phyloP scores from a whole-genome alignment of 2,888 invertebrate genomes.

The Carterocephalus palaemon region DNA sequence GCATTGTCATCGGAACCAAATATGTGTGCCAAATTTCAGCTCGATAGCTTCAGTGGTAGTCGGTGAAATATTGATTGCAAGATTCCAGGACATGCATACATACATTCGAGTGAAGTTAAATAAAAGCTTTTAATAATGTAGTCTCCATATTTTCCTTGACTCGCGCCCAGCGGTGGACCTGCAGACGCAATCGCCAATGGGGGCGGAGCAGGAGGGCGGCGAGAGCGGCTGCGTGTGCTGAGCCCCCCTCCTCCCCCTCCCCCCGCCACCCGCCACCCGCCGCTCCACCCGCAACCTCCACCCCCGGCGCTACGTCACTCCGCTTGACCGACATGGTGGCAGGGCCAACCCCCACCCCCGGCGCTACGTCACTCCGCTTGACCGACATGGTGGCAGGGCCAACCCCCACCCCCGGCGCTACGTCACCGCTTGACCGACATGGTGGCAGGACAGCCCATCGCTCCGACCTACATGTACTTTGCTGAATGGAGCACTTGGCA shows the following conservation, averaged over 20 bases:
- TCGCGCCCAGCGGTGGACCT: constrained; percentile 85
- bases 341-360: constrained; percentile 7
- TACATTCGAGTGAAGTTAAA: too few relatives aligned
- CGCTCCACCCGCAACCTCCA: constrained; percentile 8
- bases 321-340: constrained; percentile 28
- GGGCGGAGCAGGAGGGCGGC: constrained; percentile 87
- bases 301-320: constrained; percentile 15
- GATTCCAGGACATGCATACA: too few relatives aligned
- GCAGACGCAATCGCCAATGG: constrained; percentile 89
- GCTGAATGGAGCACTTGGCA: too few relatives aligned
- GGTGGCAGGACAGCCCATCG: too few relatives aligned
- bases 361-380: constrained; percentile 25
- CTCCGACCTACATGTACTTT: too few relatives aligned
- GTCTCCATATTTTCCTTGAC: constrained; percentile 49
- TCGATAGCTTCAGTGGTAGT: too few relatives aligned
- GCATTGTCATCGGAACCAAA: too few relatives aligned
- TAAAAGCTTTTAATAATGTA: too few relatives aligned
- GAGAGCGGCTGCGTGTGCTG: constrained; percentile 92
- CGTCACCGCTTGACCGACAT: constrained; percentile 27
- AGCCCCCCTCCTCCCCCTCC: constrained; percentile 42
- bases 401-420: constrained; percentile 2
- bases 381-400: too few relatives aligned
- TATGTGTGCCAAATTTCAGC: too few relatives aligned
- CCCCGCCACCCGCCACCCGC: constrained; percentile 15
- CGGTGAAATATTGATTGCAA: too few relatives aligned